Base-by-base conservation (phyloP, 2,888 invertebrate species). In the Cosmia trapezina region DNA sequence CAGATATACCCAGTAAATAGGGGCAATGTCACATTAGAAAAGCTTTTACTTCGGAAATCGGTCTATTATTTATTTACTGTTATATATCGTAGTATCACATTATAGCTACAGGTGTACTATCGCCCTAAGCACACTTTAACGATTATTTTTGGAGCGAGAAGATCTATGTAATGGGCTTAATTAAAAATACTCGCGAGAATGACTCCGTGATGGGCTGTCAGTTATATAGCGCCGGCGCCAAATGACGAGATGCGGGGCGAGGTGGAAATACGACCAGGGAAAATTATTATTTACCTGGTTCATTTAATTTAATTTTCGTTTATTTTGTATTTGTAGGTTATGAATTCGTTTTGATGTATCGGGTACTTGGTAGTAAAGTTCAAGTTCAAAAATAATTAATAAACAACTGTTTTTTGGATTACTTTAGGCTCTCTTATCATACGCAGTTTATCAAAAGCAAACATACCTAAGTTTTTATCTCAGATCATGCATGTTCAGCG, bases 181-280 rank as follows among this genome's bases (percentile, higher is more conserved):
- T 89, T 89, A 88, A 88, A 89, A 88, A 88, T 85, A 82, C 86
- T 68, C 82, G 71, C 67, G 80, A 76, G 76, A 82, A 81, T 73
- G 75, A 70, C 81, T 76, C 22, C 57, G 68, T 72, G 77, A 81
- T 68, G 80, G 64, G 60, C 37, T 78, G 74, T 80, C 81, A 79
- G 60, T 73, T 83, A 83, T 79, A 83, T 73, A 66, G 69, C 62
- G 56, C 28, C 28, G 11, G 28, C 28, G 61, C 53, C 11, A 70
- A 75, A 66, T 74, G 76, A 77, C 47, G 69, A 45, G 75, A 61
- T 33, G 63, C n/a, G 51, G 54, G 28, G 14, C 2, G 33, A 65
- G 51, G 43, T 70, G 45, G 53, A 60, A 63, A 79, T 69, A 61
- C 66, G 62, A 57, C 57, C 61, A 28, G n/a, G n/a, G 19, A 43